These are phyloP conservation scores for Philypnodon macrostomus DNA, from an alignment of 2,797 vertebrate genomes.

Conservation along the genomic window DNA sequence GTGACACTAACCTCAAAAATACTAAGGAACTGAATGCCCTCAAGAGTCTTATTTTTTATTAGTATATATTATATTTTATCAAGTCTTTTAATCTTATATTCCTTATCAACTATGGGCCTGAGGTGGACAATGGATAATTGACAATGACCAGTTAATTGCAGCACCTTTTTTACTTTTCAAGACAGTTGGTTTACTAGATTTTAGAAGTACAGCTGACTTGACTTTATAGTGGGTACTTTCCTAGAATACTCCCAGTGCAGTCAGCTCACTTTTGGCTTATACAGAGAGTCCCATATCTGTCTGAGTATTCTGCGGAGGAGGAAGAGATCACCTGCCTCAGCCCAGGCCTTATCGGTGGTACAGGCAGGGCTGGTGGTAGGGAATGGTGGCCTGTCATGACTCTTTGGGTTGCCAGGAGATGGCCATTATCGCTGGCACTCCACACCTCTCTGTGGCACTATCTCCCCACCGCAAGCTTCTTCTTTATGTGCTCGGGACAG, in stretches of 20 bases:
- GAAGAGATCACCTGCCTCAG: slow-evolving; percentile 29
- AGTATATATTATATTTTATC: no score
- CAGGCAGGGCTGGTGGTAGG: slow-evolving; percentile 37
- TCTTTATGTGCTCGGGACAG: slow-evolving; percentile 50
- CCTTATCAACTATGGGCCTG: no score
- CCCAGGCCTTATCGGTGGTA: slow-evolving; percentile 57
- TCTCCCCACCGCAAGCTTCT: slow-evolving; percentile 58
- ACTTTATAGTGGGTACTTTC: no score
- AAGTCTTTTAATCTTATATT: no score
- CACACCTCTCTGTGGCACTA: slow-evolving; percentile 54
- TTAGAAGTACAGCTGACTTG: no score
- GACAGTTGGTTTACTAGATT: no score
- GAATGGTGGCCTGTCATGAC: slow-evolving; percentile 54
- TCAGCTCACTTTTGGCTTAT: slow-evolving; percentile 8
- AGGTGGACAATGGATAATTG: no score
- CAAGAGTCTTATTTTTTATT: no score
- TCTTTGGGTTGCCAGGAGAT: slow-evolving; percentile 62
- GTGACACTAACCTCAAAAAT: no score
- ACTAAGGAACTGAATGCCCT: no score
- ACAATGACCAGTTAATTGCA: no score
- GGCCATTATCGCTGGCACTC: slow-evolving; percentile 65
- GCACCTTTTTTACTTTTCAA: no score
- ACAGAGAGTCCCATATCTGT: slow-evolving; percentile 39
- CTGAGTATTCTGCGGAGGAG: slow-evolving; percentile 36
- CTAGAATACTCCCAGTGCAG: slow-evolving; percentile 15